These are phyloP conservation scores for Salarias fasciatus DNA, from an alignment of 2,797 vertebrate species.

Conservation along the genomic window DNA sequence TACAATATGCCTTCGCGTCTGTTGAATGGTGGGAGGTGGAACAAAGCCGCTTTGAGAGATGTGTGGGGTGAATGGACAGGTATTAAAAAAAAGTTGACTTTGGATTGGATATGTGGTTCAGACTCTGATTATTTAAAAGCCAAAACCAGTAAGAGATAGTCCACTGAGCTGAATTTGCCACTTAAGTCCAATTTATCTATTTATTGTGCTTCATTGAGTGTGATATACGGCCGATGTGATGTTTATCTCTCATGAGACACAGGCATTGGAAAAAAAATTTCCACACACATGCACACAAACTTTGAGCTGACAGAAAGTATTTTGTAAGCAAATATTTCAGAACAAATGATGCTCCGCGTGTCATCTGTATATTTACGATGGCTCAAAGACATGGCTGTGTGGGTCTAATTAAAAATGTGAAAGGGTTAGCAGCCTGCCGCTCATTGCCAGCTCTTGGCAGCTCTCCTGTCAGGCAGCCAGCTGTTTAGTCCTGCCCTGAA, in stretches of 20 bases:
- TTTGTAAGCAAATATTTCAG: constrained; percentile 84
- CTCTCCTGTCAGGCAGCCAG: constrained; percentile 95
- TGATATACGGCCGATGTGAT: constrained; percentile 2
- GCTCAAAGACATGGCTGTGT: constrained; percentile 99
- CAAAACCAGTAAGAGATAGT: no score
- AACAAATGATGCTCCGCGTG: constrained; percentile 90
- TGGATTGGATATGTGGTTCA: no score
- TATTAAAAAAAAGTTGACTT: neutral
- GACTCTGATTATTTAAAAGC: no score
- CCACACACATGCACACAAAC: constrained; percentile 24
- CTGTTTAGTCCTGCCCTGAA: constrained; percentile 98
- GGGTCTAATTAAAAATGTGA: constrained; percentile 99
- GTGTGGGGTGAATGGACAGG: neutral
- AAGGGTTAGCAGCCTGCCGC: constrained; percentile 97
- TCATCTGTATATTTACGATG: constrained; percentile 97
- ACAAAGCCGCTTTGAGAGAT: constrained; percentile 4
- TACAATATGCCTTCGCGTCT: constrained; percentile 7
- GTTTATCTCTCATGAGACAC: constrained; percentile 36
- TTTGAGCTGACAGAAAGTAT: constrained; percentile 70
- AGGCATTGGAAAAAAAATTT: constrained; percentile 33
- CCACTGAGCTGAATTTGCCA: no score
- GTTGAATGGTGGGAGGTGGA: neutral
- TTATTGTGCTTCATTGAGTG: no score
- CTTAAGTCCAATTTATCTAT: no score
- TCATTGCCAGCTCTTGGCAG: constrained; percentile 96